phyloP scores from a whole-genome alignment of 2,797 vertebrate genomes.

The Ctenopoma multispine region DNA sequence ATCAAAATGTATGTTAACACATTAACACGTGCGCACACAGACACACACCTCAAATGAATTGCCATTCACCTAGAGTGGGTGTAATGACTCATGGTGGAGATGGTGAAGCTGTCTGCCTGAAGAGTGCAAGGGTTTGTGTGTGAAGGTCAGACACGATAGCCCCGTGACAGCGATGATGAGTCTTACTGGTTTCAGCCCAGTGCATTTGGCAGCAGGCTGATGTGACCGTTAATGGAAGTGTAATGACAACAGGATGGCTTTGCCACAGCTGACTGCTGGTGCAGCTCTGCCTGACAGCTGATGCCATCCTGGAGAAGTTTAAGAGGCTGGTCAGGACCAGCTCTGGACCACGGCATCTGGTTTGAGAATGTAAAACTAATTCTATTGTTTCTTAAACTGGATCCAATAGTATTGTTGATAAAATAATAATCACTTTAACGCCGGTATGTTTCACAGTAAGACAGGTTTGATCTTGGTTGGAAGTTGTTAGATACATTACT shows the following conservation, averaged over 20 bases:
- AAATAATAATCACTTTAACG: neutral
- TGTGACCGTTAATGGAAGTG: conserved; percentile 69
- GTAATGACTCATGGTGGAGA: conserved; percentile 61
- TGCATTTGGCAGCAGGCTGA: conserved; percentile 56
- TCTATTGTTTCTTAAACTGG: conserved; percentile 18
- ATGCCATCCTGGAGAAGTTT: conserved; percentile 35
- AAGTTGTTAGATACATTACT: neutral
- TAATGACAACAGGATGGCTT: conserved; percentile 69
- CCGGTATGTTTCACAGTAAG: no score
- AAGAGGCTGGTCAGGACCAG: conserved; percentile 18
- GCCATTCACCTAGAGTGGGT: conserved; percentile 55
- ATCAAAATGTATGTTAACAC: conserved; percentile 26
- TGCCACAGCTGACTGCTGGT: conserved; percentile 46
- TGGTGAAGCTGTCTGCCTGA: conserved; percentile 38
- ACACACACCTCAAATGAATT: conserved; percentile 38
- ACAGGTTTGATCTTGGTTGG: neutral
- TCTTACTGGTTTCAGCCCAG: conserved; percentile 61
- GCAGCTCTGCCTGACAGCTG: conserved; percentile 47
- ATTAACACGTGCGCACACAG: conserved; percentile 9
- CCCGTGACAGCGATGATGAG: conserved; percentile 57
- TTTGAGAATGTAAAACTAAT: conserved; percentile 26
- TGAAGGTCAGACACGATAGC: conserved; percentile 70
- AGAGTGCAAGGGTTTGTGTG: conserved; percentile 35
- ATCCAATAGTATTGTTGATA: neutral
- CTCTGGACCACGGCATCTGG: conserved; percentile 10